Evolutionary conservation across 2,888 invertebrate genomes (phyloP), one percentile per base, ranked within the genome.

Genomic region (Hypercompe scribonia): DNA sequence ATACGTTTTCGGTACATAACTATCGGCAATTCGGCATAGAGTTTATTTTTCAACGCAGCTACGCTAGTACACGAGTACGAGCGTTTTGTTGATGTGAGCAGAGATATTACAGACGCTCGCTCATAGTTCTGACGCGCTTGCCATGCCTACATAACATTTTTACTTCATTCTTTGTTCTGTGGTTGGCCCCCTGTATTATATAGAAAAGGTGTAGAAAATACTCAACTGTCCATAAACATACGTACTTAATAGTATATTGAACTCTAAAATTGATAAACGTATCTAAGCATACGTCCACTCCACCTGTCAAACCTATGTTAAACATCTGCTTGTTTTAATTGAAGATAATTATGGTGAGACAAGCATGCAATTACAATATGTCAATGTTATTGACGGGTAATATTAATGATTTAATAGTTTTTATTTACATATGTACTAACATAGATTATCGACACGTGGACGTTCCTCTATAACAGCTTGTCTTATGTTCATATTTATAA

Each of bases 241-340:
- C 31, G 36, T 34, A 63, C 28, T 61, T n/a, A 33, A 46, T 21
- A 33, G 58, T 21, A 2, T 72, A 42, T 54, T 66, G 33, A 68
- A 34, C 50, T 64, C 68, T 31, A 36, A 46, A 64, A 67, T 68
- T 71, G 50, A 28, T 31, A 31, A 36, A n/a, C 24, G 31, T 31
- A 13, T 31, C 65, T 28, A 13, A 18, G 28, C 65, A 34, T 36
- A 11, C 64, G 70, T 46, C 70, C 39, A 33, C 18, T 64, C 34
- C 67, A 72, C 68, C 71, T 72, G 71, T 34, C 71, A 15, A 31
- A 65, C 61, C 36, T 67, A 63, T 13, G 67, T 34, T 68, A 63
- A 70, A 72, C 68, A 68, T 68, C 68, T 72, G 67, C 72, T 42
- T 36, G 63, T 36, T 68, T 68, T 68, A 72, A 68, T 72, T 64